Evolutionary conservation across 2,888 invertebrate genomes (phyloP).

Genomic region (Drosophila hamatofila): DNA sequence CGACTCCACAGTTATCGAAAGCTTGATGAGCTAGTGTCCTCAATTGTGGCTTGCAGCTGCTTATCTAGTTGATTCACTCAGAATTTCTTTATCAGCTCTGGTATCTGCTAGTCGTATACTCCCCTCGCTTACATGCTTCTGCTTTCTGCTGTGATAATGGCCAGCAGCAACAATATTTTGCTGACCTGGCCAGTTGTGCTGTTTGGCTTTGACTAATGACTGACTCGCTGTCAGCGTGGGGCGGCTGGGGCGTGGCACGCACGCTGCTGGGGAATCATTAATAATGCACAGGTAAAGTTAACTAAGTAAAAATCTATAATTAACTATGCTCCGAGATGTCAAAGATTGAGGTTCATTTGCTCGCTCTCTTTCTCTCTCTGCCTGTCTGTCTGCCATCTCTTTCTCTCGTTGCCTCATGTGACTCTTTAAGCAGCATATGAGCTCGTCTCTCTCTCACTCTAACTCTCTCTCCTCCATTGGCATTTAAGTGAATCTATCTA

Average conservation of each 20-base stretch:
- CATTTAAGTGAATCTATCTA: conserved; percentile 36
- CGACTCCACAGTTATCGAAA: too few species aligned
- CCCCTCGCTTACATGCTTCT: not conserved
- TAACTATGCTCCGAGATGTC: conserved; percentile 46
- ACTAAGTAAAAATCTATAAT: conserved; percentile 62
- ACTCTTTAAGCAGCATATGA: not conserved
- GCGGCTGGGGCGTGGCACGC: conserved; percentile 35
- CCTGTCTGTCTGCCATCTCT: not conserved
- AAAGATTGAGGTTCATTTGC: conserved; percentile 38
- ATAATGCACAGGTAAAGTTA: conserved; percentile 66
- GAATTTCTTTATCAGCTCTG: not conserved
- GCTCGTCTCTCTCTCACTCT: not conserved
- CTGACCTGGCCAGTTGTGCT: conserved; percentile 42
- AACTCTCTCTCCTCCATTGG: not conserved
- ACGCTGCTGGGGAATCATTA: conserved; percentile 51
- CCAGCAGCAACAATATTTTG: conserved; percentile 26
- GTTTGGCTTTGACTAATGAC: conserved; percentile 65
- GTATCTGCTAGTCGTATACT: conserved; percentile 1
- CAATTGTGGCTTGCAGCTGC: too few species aligned
- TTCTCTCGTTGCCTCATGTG: not conserved
- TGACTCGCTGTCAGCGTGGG: conserved; percentile 19
- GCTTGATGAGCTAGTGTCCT: too few species aligned
- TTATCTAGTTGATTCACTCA: too few species aligned
- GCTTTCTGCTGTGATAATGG: conserved; percentile 12
- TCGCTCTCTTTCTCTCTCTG: not conserved